Conservation (phyloP, 2,888 invertebrate genomes). For the Oscheius sp. region DNA sequence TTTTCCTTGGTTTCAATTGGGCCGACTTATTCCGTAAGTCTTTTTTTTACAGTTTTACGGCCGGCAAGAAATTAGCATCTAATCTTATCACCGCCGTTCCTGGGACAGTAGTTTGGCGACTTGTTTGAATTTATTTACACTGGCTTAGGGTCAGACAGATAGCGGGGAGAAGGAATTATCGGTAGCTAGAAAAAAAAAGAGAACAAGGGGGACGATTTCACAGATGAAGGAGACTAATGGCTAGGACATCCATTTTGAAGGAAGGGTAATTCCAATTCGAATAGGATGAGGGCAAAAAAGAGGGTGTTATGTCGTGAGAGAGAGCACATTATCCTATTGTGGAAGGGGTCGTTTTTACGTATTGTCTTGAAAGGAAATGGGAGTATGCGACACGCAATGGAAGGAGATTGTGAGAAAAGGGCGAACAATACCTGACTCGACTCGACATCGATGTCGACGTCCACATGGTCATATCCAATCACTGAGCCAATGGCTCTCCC, state of each 20-base stretch:
- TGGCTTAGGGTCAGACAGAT: neutral
- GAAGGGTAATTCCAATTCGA: neutral
- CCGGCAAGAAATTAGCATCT: neutral
- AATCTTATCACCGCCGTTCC: neutral
- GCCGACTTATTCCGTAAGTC: constrained; percentile 50
- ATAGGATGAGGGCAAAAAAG: neutral
- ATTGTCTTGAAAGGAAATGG: too few species aligned
- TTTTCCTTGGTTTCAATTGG: constrained; percentile 65
- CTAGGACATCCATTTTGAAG: too few species aligned
- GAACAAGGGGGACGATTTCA: neutral
- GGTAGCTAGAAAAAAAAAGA: neutral
- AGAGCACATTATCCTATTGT: neutral
- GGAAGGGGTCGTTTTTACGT: too few species aligned
- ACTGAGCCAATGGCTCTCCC: too few species aligned
- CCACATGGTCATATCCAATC: too few species aligned
- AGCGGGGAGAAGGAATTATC: neutral
- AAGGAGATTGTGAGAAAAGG: too few species aligned
- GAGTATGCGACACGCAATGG: too few species aligned
- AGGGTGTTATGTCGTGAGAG: neutral
- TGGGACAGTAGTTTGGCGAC: neutral
- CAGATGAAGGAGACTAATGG: too few species aligned
- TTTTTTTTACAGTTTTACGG: neutral
- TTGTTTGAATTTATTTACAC: constrained; percentile 6
- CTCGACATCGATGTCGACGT: too few species aligned
- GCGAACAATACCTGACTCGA: too few species aligned